Evolutionary conservation across 2,797 vertebrate species (phyloP), one percentile per base, ranked within the genome.

Genomic region (Poliocrania exsul): DNA sequence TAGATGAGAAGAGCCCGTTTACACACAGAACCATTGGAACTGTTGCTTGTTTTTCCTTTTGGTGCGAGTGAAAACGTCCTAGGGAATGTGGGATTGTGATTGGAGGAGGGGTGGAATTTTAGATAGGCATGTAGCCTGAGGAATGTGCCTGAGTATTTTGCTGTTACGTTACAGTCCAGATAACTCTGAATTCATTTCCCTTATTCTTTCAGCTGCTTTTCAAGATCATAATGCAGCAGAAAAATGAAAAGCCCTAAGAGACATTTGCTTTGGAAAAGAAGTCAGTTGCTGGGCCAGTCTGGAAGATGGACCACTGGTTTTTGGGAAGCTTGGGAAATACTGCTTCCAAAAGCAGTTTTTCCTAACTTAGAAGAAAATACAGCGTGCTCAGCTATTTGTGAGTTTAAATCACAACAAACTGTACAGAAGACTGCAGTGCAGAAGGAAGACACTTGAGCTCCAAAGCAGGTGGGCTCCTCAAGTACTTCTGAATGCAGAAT

Each of bases 201-300:
- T 91, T 97, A 21, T 74, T 91, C 71, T 95, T 94, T 91, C 97
- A 98, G 97, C 93, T 97, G 84, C 93, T 73, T 95, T 92, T 96
- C 86, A 82, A 95, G 96, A 96, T 97, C 97, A 98, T 96, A 97
- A 98, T 98, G 98, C 95, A 97, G 96, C 98, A 97, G 96, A 95
- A 98, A 97, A 97, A 98, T 98, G 98, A 97, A 95, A 98, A 97
- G 72, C 84, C 94, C 33, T 95, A 97, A 96, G 94, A 97, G 96
- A 96, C 81, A 58, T 94, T 91, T 98, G 73, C 96, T 95, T 87
- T 93, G 93, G 94, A 97, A 95, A 94, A 96, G 96, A 96, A 97
- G 96, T 92, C 94, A 56, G 56, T 95, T 96, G 70, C 80, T 96
- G 78, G 72, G 94, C 65, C 96, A 70, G 81, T 97, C 94, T 95